Evolutionary conservation across 1,140 invertebrate species (phyloP), one percentile per base, ranked within the genome.

Genomic region (Araneus ventricosus): DNA sequence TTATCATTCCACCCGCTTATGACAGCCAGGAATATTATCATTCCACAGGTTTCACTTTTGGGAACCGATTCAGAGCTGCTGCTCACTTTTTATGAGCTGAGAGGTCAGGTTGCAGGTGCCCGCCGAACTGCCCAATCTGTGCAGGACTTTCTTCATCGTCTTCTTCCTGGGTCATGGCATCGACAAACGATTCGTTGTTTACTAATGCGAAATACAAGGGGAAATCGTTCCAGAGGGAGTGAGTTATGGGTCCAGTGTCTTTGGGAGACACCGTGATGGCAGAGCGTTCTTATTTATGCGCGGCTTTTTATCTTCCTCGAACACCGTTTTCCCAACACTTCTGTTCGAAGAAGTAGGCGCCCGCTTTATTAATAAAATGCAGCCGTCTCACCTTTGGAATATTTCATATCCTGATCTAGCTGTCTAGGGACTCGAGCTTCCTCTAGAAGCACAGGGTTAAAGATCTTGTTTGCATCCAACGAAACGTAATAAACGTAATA

Each of bases 131-230:
- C 30, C n/a, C n/a, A 75, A 75, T 37, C 70, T 27, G 4, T 14
- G 14, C 63, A 67, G 63, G 27, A 67, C n/a, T n/a, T 30, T 67
- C 30, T 75, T 17, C n/a, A n/a, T n/a, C n/a, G n/a, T n/a, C 34
- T 75, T 6, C 70, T 75, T 75, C 70, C 70, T 37, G 70, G 70
- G 30, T 75, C 70, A 37, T 75, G 70, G 70, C 70, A 75, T 75
- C 70, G 70, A 75, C 70, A 75, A 75, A 75, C 70, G 70, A 75
- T 75, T 37, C 70, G 34, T 75, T 75, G 70, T 75, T 75, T 75
- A 75, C 70, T 37, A 75, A 75, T 75, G 67, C 22, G 30, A 75
- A 75, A 20, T 30, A 17, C 70, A 34, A 30, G 17, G 70, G 34
- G 70, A 75, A 75, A 75, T 75, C 70, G 70, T 75, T 75, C 20